Evolutionary conservation across 2,888 invertebrate genomes (phyloP), one percentile per base, ranked within the genome.

Genomic region (Ophion costatus): DNA sequence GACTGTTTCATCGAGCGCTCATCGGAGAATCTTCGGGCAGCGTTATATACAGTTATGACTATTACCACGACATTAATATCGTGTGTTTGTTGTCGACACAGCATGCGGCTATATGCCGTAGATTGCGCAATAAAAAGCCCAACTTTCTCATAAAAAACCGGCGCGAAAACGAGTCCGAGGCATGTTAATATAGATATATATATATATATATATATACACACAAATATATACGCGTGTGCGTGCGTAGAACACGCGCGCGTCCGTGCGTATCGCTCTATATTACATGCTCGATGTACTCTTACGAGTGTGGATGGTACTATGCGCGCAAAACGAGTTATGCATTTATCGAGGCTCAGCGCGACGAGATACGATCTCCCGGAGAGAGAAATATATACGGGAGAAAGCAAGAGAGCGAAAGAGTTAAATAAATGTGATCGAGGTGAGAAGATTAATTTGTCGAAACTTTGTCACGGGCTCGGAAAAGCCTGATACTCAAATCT

Each of bases 101-200:
- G 20, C 59, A 14, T 17, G 11, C 24, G 51, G 69, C 42, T 51
- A 14, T 45, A 14, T 45, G 51, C 24, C 69, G n/a, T 51, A 69
- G 22, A 67, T 69, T 45, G 51, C 14, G 51, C 64, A 64, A 76
- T 64, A 78, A 71, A 77, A 80, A 77, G n/a, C 64, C 75, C 56
- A 71, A 76, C 70, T 76, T 22, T 59, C 75, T 69, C 76, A 80
- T 84, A 84, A 86, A 84, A 87, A 14, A 71, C 45, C 75, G 82
- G 74, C 75, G 67, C 66, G 66, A 74, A 51, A 69, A 71, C 61
- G 59, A 70, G 45, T 84, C 14, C 56, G 22, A 2, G 2, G 38
- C 20, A 33, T 74, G 5, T 29, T 10, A 33, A 57, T 66, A 7
- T 42, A 79, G 42, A 42, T 74, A 20, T 9, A 38, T 5, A 7